Conservation (phyloP, 2,113 vertebrate genomes). For the Chloroceryle aenea region DNA sequence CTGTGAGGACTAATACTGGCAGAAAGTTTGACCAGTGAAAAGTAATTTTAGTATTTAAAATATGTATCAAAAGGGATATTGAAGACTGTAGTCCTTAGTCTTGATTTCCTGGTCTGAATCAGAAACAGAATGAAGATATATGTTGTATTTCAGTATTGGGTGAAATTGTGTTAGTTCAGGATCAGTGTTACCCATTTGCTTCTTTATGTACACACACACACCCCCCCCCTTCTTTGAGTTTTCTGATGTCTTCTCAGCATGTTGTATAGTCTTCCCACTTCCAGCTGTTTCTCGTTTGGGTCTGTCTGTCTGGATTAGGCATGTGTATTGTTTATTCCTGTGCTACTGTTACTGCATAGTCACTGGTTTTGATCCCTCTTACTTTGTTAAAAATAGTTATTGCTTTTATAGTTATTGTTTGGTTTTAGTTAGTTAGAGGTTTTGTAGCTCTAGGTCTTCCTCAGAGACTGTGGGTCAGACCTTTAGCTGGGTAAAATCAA, state of each 20-base stretch:
- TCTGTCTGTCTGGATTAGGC: neutral
- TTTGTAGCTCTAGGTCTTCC: conserved; percentile 36
- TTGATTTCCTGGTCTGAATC: conserved; percentile 7
- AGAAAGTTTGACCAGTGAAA: neutral
- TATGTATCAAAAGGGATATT: neutral
- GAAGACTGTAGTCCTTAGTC: neutral
- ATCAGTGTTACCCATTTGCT: neutral
- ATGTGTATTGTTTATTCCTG: neutral
- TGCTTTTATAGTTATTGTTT: conserved; percentile 37
- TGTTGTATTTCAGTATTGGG: neutral
- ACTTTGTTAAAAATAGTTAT: conserved; percentile 47
- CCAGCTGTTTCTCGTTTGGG: neutral
- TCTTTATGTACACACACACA: neutral
- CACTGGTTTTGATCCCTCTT: conserved; percentile 2
- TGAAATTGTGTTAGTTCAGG: conserved; percentile 4
- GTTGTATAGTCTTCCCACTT: neutral
- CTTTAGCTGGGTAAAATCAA: conserved; percentile 53
- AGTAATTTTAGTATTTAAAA: neutral
- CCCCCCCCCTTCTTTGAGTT: neutral
- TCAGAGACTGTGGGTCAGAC: conserved; percentile 41
- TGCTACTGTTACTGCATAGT: neutral
- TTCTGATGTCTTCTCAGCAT: neutral
- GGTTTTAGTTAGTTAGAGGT: conserved; percentile 47
- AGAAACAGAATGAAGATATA: neutral
- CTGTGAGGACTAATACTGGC: neutral